These are phyloP conservation scores for Calycopis cecrops DNA, from an alignment of 1,140 invertebrate genomes.

Conservation along the genomic window DNA sequence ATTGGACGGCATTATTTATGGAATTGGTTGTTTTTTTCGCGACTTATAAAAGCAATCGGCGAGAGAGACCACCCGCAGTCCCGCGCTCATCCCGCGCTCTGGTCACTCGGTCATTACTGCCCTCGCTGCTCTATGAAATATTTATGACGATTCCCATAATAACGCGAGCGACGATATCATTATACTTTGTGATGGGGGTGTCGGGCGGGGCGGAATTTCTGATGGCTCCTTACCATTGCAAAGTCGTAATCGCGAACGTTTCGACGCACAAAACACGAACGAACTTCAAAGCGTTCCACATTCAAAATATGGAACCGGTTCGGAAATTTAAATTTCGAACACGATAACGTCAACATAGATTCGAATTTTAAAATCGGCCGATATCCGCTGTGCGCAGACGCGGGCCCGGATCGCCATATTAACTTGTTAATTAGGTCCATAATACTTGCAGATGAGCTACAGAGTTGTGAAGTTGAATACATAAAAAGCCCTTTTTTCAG, in stretches of 20 bases:
- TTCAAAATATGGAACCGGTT: slow-evolving; percentile 5
- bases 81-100: slow-evolving; percentile 32
- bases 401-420: slow-evolving; percentile 80
- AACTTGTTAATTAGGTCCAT: slow-evolving; percentile 93
- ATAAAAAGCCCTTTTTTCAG: slow-evolving; percentile 76
- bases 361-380: slow-evolving; percentile 25
- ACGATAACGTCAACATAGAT: slow-evolving; percentile 20
- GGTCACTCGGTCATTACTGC: slow-evolving; percentile 71
- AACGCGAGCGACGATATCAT: slow-evolving; percentile 74
- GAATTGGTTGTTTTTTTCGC: slow-evolving; percentile 1
- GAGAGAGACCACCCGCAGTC: slow-evolving; percentile 32
- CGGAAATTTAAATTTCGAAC: slow-evolving; percentile 40
- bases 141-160: slow-evolving; percentile 75
- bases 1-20: not conserved
- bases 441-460: slow-evolving; percentile 91
- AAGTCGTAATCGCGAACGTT: slow-evolving; percentile 58
- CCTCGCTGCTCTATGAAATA: slow-evolving; percentile 71
- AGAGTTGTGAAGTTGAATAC: slow-evolving; percentile 76
- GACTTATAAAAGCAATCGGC: slow-evolving; percentile 9
- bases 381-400: slow-evolving; percentile 55
- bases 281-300: slow-evolving; percentile 31
- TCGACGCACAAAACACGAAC: slow-evolving; percentile 39
- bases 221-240: slow-evolving; percentile 76
- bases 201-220: slow-evolving; percentile 72
- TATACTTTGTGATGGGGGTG: slow-evolving; percentile 76